phyloP scores from a whole-genome alignment of 2,888 invertebrate species.

The Ophraella communa region DNA sequence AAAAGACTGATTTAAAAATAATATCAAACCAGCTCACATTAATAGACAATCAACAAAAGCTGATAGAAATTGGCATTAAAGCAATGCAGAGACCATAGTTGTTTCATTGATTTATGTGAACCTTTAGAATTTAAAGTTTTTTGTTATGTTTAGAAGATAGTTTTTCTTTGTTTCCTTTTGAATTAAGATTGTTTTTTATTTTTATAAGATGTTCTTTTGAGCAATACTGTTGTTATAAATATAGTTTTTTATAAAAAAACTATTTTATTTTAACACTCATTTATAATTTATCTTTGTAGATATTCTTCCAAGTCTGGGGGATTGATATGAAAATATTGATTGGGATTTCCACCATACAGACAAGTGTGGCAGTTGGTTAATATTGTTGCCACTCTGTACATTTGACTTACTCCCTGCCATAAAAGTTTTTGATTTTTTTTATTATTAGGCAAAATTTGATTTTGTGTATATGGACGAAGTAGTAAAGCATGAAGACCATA shows the following conservation, averaged over 20 bases:
- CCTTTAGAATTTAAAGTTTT: not conserved
- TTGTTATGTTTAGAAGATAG: too few relatives aligned
- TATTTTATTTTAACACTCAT: not conserved
- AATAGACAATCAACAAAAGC: too few relatives aligned
- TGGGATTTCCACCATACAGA: slow-evolving; percentile 17
- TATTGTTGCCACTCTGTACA: slow-evolving; percentile 29
- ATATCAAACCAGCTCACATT: too few relatives aligned
- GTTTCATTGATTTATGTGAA: not conserved
- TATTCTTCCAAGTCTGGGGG: slow-evolving; percentile 14
- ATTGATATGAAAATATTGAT: slow-evolving; percentile 7
- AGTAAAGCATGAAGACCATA: slow-evolving; percentile 18
- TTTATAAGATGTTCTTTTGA: not conserved
- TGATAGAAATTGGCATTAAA: not conserved
- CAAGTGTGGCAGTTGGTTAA: slow-evolving; percentile 34
- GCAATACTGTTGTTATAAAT: not conserved
- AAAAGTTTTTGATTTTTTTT: slow-evolving; percentile 32
- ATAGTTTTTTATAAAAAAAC: not conserved
- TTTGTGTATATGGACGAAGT: slow-evolving; percentile 18
- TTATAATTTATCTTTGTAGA: slow-evolving; percentile 4
- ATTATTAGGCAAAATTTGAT: slow-evolving; percentile 15
- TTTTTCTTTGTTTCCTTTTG: too few relatives aligned
- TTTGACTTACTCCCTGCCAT: slow-evolving; percentile 25
- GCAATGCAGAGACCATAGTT: not conserved
- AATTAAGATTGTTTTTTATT: not conserved
- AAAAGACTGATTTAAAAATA: too few relatives aligned